Percentiles rank a stretch among this genome's conserved stretches.
phyloP scores from a whole-genome alignment of 2,113 vertebrate genomes.

The Planiliza haematocheilus region DNA sequence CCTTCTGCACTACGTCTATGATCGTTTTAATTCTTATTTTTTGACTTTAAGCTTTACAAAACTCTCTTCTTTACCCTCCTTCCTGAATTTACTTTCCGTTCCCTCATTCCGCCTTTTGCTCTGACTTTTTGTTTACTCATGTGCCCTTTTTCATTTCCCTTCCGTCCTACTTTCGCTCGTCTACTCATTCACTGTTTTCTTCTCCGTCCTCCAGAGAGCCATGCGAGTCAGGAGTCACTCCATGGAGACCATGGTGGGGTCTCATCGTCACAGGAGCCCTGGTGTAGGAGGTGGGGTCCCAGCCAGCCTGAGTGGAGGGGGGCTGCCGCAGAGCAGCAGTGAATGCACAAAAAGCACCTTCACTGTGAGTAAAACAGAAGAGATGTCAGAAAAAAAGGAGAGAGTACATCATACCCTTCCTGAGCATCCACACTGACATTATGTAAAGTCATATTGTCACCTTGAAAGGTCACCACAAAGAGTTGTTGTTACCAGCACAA shows the following conservation, averaged over 20 bases:
- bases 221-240: conserved; percentile 98
- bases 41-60: background rate
- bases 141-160: background rate
- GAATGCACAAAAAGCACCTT: conserved; percentile 88
- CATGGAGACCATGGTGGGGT: conserved; percentile 97
- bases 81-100: no score
- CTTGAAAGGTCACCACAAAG: no score
- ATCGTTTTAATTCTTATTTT: no score
- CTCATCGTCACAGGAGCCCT: conserved; percentile 87
- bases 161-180: background rate
- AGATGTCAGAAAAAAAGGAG: background rate
- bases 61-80: background rate
- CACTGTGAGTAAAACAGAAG: conserved; percentile 81
- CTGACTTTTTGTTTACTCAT: background rate
- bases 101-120: background rate
- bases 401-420: no score
- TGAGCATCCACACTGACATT: background rate
- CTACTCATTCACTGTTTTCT: background rate
- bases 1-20: background rate
- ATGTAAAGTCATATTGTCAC: no score
- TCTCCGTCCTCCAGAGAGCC: conserved; percentile 85
- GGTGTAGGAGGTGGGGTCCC: conserved; percentile 85
- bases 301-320: conserved; percentile 92
- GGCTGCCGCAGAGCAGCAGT: conserved; percentile 87
- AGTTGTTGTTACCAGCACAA: no score